These are phyloP conservation scores for Rhynchomys soricoides DNA, from an alignment of 2,113 vertebrate species.

Conservation along the genomic window DNA sequence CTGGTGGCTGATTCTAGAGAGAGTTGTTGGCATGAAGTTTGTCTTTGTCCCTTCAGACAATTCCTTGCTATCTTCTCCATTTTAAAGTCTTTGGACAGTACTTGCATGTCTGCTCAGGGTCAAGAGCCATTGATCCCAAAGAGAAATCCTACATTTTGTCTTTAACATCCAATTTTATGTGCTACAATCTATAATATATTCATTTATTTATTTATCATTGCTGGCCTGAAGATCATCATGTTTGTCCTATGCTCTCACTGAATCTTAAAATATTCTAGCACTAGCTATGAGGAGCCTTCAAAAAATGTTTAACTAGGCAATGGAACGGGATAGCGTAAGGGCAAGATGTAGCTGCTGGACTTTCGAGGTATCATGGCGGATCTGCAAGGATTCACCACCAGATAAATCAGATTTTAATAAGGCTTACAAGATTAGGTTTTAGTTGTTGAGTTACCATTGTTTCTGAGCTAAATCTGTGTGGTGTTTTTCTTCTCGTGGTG, in stretches of 20 bases:
- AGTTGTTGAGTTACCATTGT: no score
- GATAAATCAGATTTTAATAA: no score
- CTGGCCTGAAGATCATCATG: not conserved
- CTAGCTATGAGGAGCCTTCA: not conserved
- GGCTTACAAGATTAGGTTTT: no score
- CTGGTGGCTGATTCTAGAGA: not conserved
- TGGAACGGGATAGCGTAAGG: no score
- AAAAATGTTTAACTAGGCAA: not conserved
- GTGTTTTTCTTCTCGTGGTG: no score
- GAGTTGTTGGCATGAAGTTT: not conserved
- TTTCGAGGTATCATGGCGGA: no score
- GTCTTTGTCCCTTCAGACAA: not conserved
- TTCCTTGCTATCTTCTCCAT: not conserved
- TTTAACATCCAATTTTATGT: not conserved
- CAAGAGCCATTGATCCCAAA: not conserved
- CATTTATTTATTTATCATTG: not conserved
- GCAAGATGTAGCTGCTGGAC: no score
- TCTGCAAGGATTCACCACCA: no score
- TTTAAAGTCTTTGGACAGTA: not conserved
- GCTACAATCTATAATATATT: not conserved
- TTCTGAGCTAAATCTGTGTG: no score
- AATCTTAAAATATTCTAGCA: not conserved
- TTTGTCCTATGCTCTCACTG: not conserved
- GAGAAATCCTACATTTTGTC: conserved; percentile 21
- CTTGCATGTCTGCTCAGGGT: not conserved